phyloP scores from a whole-genome alignment of 2,888 invertebrate species.

The Diarsia brunnea region DNA sequence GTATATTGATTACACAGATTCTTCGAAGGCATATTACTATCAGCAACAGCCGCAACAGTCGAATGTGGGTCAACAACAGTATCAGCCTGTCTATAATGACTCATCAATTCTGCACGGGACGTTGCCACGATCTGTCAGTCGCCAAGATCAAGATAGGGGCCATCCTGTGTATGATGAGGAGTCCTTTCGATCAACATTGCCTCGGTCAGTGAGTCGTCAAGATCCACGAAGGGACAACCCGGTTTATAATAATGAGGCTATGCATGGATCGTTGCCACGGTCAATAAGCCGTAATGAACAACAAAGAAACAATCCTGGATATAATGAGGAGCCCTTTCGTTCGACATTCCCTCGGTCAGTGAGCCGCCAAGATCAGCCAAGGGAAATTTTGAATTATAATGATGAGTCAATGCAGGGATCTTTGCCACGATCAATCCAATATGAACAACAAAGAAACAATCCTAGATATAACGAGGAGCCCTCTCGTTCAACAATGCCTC shows the following conservation, averaged over 20 bases:
- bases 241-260: conserved; percentile 57
- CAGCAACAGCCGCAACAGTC: conserved; percentile 65
- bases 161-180: conserved; percentile 56
- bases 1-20: conserved; percentile 79
- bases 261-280: conserved; percentile 80
- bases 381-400: conserved; percentile 67
- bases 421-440: conserved; percentile 70
- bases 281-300: conserved; percentile 71
- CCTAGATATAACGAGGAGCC: conserved; percentile 61
- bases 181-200: conserved; percentile 79
- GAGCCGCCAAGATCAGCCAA: conserved; percentile 59
- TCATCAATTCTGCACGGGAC: conserved; percentile 75
- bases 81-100: conserved; percentile 79
- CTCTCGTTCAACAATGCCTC: conserved; percentile 80
- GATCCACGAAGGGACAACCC: conserved; percentile 61
- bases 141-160: conserved; percentile 67
- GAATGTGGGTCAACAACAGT: conserved; percentile 73
- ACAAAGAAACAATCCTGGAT: conserved; percentile 57
- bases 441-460: conserved; percentile 65
- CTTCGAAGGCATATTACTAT: conserved; percentile 70
- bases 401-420: conserved; percentile 29
- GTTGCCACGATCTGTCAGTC: conserved; percentile 77
- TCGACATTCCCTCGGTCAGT: conserved; percentile 80
- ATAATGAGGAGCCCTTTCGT: conserved; percentile 69
- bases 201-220: conserved; percentile 72